phyloP scores from a whole-genome alignment of 2,888 invertebrate genomes.

The Drosophila ustulata region DNA sequence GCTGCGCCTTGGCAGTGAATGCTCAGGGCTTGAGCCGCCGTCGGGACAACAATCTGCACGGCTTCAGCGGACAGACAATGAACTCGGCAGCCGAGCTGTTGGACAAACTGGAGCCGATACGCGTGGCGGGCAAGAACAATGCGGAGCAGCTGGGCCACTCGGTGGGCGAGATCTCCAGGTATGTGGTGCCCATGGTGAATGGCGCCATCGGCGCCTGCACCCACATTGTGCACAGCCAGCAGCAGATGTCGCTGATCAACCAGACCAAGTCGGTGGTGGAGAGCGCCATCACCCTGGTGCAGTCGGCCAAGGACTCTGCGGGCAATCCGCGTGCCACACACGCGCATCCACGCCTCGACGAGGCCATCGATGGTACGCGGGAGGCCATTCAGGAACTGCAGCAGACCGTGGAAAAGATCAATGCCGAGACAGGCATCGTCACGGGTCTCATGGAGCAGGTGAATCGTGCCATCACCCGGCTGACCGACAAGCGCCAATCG shows the following conservation, averaged over 20 bases:
- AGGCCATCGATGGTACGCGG: slow-evolving; percentile 90
- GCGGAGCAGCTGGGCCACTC: slow-evolving; percentile 97
- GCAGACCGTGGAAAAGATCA: slow-evolving; percentile 91
- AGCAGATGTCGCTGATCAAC: slow-evolving; percentile 94
- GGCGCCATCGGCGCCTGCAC: slow-evolving; percentile 95
- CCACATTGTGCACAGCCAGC: slow-evolving; percentile 93
- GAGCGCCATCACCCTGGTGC: slow-evolving; percentile 94
- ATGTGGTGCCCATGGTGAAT: slow-evolving; percentile 94
- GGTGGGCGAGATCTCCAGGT: slow-evolving; percentile 90
- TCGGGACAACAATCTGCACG: slow-evolving; percentile 90
- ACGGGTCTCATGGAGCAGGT: slow-evolving; percentile 95
- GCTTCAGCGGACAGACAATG: slow-evolving; percentile 92
- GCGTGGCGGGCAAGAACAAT: slow-evolving; percentile 94
- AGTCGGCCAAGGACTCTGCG: slow-evolving; percentile 94
- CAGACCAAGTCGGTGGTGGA: slow-evolving; percentile 98
- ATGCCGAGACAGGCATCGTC: slow-evolving; percentile 95
- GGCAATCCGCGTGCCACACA: slow-evolving; percentile 96
- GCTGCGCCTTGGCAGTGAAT: slow-evolving; percentile 94
- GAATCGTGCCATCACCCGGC: slow-evolving; percentile 93
- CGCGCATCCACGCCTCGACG: slow-evolving; percentile 93
- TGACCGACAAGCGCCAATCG: slow-evolving; percentile 91
- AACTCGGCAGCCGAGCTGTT: slow-evolving; percentile 92
- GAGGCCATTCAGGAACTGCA: slow-evolving; percentile 93
- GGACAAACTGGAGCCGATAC: slow-evolving; percentile 94
- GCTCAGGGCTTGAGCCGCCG: slow-evolving; percentile 90